These are phyloP conservation scores for Platynereis dumerilii DNA, from an alignment of 2,888 invertebrate genomes.

Conservation along the genomic window DNA sequence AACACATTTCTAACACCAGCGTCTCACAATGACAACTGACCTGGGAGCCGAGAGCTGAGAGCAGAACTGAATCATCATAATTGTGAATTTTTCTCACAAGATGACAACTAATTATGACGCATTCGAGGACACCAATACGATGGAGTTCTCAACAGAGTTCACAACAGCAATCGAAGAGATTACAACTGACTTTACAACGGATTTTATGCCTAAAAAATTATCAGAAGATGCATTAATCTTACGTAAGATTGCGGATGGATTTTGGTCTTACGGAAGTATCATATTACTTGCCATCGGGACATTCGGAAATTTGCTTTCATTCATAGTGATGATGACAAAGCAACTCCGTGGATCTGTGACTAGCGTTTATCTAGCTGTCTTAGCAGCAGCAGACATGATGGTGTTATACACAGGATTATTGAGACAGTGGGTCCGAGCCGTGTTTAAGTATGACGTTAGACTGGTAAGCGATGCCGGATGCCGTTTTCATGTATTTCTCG, in stretches of 20 bases:
- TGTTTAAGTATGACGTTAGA: not conserved
- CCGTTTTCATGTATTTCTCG: not conserved
- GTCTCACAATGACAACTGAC: too few species aligned
- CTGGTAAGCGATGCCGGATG: not conserved
- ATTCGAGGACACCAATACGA: too few species aligned
- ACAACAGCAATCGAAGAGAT: too few species aligned
- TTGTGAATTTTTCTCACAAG: too few species aligned
- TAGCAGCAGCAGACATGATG: conserved; percentile 1
- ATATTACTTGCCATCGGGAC: not conserved
- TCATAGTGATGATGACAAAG: conserved; percentile 2
- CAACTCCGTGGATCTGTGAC: not conserved
- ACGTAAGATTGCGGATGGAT: not conserved
- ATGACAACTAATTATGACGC: too few species aligned
- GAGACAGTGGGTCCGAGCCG: conserved; percentile 2
- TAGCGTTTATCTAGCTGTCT: not conserved
- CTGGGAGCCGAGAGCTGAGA: too few species aligned
- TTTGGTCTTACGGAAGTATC: not conserved
- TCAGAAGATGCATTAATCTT: not conserved
- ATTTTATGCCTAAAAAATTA: too few species aligned
- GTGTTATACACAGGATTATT: conserved; percentile 12
- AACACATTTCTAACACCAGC: too few species aligned
- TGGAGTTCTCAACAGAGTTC: too few species aligned
- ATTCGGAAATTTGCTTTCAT: not conserved
- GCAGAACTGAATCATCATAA: too few species aligned
- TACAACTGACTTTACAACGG: too few species aligned